phyloP scores from a whole-genome alignment of 2,113 vertebrate genomes.

The Phocoena phocoena region DNA sequence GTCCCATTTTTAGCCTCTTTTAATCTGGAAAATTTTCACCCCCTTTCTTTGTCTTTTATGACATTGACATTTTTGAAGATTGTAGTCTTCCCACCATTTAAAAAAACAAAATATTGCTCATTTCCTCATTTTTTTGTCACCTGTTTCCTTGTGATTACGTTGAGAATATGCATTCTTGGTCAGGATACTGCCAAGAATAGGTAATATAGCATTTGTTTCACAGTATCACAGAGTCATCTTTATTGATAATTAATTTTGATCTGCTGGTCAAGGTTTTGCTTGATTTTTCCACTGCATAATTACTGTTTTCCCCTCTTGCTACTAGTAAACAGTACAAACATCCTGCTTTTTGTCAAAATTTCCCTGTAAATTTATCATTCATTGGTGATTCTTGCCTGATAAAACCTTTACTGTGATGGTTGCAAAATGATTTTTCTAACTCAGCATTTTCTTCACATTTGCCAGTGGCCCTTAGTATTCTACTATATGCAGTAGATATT shows the following conservation, averaged over 20 bases:
- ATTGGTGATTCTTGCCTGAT: neutral
- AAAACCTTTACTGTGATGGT: neutral
- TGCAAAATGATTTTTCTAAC: neutral
- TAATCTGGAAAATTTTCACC: neutral
- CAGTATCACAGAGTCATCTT: neutral
- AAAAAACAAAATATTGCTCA: neutral
- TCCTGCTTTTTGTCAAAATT: neutral
- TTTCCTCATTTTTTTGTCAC: neutral
- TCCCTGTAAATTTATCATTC: neutral
- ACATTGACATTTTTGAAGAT: neutral
- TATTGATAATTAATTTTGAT: neutral
- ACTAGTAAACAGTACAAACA: neutral
- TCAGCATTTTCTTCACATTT: neutral
- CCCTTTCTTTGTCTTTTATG: neutral
- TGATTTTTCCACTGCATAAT: neutral
- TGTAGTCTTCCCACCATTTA: neutral
- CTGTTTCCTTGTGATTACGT: neutral
- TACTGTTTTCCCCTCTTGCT: neutral
- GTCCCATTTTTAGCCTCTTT: neutral
- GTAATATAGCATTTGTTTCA: neutral
- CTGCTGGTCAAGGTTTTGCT: neutral
- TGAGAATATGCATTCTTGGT: neutral
- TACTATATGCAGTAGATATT: neutral
- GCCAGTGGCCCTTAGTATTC: neutral
- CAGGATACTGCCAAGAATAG: conserved; percentile 1